These are phyloP conservation scores for Campoletis raptor DNA, from an alignment of 2,888 invertebrate species.

Conservation along the genomic window DNA sequence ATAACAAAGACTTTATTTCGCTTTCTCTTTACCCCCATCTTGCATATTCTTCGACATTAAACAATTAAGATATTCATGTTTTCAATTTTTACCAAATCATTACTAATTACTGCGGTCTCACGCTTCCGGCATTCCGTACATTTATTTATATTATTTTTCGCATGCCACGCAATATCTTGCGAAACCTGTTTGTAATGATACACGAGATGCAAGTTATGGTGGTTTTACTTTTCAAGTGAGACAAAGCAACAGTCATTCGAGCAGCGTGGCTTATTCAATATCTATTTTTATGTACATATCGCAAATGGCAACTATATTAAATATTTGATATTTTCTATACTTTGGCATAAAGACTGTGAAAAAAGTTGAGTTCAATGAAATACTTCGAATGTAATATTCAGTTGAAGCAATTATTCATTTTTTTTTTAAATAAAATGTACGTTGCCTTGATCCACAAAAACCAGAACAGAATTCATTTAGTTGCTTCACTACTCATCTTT, in stretches of 20 bases:
- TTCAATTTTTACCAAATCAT: not conserved
- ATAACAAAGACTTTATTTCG: not conserved
- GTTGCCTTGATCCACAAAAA: no score
- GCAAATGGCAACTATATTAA: no score
- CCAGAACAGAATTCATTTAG: not conserved
- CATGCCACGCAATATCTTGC: slow-evolving; percentile 22
- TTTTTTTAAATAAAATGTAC: no score
- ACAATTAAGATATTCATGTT: not conserved
- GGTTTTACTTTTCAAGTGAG: slow-evolving; percentile 3
- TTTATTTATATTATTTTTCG: not conserved
- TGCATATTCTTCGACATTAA: not conserved
- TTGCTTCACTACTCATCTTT: no score
- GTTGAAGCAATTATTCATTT: no score
- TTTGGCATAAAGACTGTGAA: no score
- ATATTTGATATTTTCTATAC: no score
- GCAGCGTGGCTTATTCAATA: not conserved
- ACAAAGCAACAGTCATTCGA: slow-evolving; percentile 19
- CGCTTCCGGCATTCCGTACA: not conserved
- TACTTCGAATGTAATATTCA: no score
- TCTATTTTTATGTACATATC: not conserved
- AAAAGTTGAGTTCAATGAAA: no score
- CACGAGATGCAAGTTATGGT: not conserved
- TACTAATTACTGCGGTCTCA: slow-evolving; percentile 8
- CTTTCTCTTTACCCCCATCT: not conserved
- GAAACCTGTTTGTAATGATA: slow-evolving; percentile 35